Evolutionary conservation across 2,113 vertebrate genomes (phyloP).

Genomic region (Melospiza melodia): DNA sequence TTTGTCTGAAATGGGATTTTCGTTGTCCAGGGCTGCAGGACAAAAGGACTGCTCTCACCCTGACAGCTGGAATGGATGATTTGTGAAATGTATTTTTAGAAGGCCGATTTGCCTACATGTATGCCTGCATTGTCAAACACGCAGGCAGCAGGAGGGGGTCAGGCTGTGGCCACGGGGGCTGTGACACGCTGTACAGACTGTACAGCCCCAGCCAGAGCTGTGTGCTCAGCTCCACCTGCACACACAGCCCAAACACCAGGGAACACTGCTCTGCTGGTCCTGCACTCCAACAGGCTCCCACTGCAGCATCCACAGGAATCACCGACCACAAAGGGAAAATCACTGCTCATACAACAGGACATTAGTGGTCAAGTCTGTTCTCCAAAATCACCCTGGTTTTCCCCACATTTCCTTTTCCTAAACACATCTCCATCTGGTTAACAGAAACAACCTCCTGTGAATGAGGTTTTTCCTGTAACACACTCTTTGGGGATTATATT

Average conservation of each 20-base stretch:
- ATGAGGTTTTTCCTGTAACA: not conserved
- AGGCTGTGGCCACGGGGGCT: not conserved
- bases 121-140: slow-evolving; percentile 13
- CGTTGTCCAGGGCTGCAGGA: slow-evolving; percentile 29
- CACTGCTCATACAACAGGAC: not conserved
- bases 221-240: not conserved
- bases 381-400: not conserved
- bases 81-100: slow-evolving; percentile 66
- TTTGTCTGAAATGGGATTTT: slow-evolving; percentile 48
- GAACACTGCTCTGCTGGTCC: not conserved
- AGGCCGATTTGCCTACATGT: not conserved
- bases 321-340: not conserved
- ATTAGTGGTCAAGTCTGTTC: not conserved
- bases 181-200: not conserved
- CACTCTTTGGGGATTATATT: slow-evolving; percentile 8
- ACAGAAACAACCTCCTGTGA: not conserved
- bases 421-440: not conserved
- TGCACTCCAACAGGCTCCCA: not conserved
- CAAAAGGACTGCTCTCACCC: slow-evolving; percentile 49
- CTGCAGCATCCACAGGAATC: not conserved
- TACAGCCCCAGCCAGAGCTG: not conserved
- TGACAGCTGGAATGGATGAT: slow-evolving; percentile 63
- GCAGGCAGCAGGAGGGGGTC: not conserved
- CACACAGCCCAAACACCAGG: not conserved
- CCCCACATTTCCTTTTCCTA: slow-evolving; percentile 14